phyloP scores from a whole-genome alignment of 2,888 invertebrate species.

The Dinocampus coccinellae region DNA sequence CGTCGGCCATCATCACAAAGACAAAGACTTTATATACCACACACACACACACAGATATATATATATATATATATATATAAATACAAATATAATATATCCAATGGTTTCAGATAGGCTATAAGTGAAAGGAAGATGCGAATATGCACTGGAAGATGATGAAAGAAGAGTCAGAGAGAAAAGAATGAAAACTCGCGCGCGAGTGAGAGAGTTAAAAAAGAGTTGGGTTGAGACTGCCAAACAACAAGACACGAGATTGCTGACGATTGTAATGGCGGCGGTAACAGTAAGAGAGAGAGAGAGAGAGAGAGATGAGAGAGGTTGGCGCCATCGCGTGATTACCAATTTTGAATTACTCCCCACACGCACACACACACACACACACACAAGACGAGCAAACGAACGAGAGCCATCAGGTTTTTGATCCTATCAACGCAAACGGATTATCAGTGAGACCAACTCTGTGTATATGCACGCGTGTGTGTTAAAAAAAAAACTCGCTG shows the following conservation, averaged over 20 bases:
- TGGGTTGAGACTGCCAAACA: slow-evolving; percentile 49
- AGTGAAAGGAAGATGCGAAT: slow-evolving; percentile 30
- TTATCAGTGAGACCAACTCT: background rate
- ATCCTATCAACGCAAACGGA: background rate
- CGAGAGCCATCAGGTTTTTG: background rate
- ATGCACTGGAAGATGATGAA: slow-evolving; percentile 38
- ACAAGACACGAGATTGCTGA: slow-evolving; percentile 67
- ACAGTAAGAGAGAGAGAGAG: background rate
- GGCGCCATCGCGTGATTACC: slow-evolving; percentile 70
- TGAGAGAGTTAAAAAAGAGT: slow-evolving; percentile 35
- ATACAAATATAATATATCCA: background rate
- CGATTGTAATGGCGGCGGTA: slow-evolving; percentile 47
- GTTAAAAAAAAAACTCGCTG: too few relatives aligned
- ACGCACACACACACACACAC: background rate
- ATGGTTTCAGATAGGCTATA: slow-evolving; percentile 5
- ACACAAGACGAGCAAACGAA: background rate
- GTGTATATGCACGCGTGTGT: too few relatives aligned
- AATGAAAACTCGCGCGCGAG: too few relatives aligned
- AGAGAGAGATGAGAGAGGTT: slow-evolving; percentile 50
- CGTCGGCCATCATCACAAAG: slow-evolving; percentile 65
- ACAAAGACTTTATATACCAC: slow-evolving; percentile 62
- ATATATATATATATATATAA: slow-evolving; percentile 6
- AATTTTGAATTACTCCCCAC: slow-evolving; percentile 65
- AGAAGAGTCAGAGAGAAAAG: slow-evolving; percentile 41
- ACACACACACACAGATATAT: slow-evolving; percentile 61